Conservation (phyloP, 2,113 vertebrate species). For the Carassius carassius region DNA sequence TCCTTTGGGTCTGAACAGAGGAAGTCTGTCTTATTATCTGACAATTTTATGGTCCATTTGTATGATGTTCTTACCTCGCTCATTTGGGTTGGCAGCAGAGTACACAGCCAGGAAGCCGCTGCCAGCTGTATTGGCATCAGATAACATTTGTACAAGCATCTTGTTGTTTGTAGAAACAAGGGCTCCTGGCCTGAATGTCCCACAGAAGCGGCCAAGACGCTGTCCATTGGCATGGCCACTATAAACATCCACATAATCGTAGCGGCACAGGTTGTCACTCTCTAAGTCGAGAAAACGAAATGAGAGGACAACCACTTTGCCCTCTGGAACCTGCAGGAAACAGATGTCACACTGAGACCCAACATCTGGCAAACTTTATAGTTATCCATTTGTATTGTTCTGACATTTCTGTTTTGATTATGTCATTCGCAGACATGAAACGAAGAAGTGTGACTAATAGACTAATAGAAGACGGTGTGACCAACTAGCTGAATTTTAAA, state of each 20-base stretch:
- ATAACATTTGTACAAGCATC: constrained; percentile 97
- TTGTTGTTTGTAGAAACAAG: constrained; percentile 92
- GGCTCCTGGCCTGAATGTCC: constrained; percentile 88
- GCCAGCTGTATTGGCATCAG: constrained; percentile 95
- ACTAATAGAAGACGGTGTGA: neutral
- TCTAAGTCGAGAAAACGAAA: constrained; percentile 94
- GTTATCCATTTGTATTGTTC: neutral
- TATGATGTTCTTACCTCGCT: constrained; percentile 81
- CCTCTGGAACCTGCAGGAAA: constrained; percentile 87
- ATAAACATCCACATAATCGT: constrained; percentile 96
- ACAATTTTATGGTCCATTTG: neutral
- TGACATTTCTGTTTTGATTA: neutral
- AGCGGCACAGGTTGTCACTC: constrained; percentile 91
- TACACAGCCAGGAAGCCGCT: constrained; percentile 93
- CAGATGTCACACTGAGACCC: neutral
- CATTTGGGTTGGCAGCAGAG: constrained; percentile 87
- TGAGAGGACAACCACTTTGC: constrained; percentile 91
- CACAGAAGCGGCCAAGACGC: constrained; percentile 94
- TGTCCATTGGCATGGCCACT: constrained; percentile 83
- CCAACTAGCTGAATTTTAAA: neutral
- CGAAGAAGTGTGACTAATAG: neutral
- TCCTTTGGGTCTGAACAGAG: neutral
- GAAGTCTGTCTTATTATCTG: neutral
- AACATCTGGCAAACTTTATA: neutral
- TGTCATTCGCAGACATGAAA: neutral